These are phyloP conservation scores for Philopotamus ludificatus DNA, from an alignment of 1,140 invertebrate genomes.

Conservation along the genomic window DNA sequence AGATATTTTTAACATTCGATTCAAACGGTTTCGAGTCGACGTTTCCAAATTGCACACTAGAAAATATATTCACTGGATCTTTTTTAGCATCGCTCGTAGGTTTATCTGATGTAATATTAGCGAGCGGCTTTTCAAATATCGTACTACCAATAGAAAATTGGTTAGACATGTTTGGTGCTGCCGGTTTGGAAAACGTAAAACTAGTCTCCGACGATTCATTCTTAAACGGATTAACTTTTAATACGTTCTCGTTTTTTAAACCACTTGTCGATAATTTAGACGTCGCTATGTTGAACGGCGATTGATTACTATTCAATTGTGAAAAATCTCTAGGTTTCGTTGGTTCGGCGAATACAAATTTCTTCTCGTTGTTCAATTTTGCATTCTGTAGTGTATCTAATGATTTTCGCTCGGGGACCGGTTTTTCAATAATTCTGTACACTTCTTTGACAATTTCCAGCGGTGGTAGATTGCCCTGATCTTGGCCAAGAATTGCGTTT, in stretches of 20 bases:
- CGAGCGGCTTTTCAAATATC: too few relatives aligned
- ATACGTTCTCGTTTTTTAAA: too few relatives aligned
- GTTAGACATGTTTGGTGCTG: conserved; percentile 7
- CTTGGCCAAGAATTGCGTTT: conserved; percentile 56
- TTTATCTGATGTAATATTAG: too few relatives aligned
- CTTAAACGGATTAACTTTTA: too few relatives aligned
- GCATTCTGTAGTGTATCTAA: background rate
- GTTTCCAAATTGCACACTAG: background rate
- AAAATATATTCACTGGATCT: background rate
- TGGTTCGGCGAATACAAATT: conserved; percentile 32
- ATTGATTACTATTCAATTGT: too few relatives aligned
- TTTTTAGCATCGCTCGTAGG: background rate
- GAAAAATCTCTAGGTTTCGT: conserved; percentile 20
- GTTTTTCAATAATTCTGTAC: conserved; percentile 46
- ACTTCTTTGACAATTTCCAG: conserved; percentile 51
- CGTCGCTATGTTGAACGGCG: too few relatives aligned
- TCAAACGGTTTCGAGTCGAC: background rate
- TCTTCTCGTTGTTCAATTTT: background rate
- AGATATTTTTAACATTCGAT: background rate
- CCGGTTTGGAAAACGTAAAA: conserved; percentile 39
- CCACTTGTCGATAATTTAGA: too few relatives aligned
- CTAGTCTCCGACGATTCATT: background rate
- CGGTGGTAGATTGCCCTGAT: conserved; percentile 54
- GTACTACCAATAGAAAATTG: background rate
- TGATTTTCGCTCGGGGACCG: conserved; percentile 20